Percentiles rank a stretch among this genome's conserved stretches.
Conservation (phyloP, 1,140 invertebrate genomes). For the Lordiphosa stackelbergi region DNA sequence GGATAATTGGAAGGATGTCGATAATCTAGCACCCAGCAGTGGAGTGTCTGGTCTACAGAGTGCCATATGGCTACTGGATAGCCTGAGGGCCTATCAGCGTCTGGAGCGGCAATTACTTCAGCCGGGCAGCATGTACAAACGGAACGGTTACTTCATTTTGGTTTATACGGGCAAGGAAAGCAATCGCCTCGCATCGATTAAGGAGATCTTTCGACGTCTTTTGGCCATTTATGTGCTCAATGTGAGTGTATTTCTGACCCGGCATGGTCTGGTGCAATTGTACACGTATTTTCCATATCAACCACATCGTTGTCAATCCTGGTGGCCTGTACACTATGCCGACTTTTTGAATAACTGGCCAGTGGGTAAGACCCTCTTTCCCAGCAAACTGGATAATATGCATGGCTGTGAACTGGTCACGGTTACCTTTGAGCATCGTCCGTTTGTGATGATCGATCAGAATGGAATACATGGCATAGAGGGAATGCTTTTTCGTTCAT, state of each 20-base stretch:
- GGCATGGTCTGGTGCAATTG: constrained; percentile 29
- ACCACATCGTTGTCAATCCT: constrained; percentile 45
- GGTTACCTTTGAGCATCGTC: constrained; percentile 44
- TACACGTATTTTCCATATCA: constrained; percentile 69
- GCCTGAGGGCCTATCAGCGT: constrained; percentile 42
- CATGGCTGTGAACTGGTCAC: constrained; percentile 42
- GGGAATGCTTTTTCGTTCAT: constrained; percentile 39
- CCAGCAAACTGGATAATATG: constrained; percentile 43
- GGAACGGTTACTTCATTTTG: constrained; percentile 56
- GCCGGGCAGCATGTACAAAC: constrained; percentile 38
- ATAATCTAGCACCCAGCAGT: constrained; percentile 10
- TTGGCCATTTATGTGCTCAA: constrained; percentile 60
- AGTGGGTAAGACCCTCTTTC: constrained; percentile 31
- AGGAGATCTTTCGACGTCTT: constrained; percentile 53
- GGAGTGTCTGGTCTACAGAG: constrained; percentile 20
- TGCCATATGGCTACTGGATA: constrained; percentile 64
- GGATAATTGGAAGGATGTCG: constrained; percentile 2
- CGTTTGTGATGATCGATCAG: constrained; percentile 33
- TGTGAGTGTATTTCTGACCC: constrained; percentile 51
- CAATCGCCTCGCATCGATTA: constrained; percentile 31
- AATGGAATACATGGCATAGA: constrained; percentile 48
- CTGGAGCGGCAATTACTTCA: constrained; percentile 45
- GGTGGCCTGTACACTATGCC: constrained; percentile 48
- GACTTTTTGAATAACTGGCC: constrained; percentile 38
- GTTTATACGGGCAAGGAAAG: constrained; percentile 59